Base-by-base conservation (phyloP, 1,140 invertebrate species). In the Episyrphus balteatus region DNA sequence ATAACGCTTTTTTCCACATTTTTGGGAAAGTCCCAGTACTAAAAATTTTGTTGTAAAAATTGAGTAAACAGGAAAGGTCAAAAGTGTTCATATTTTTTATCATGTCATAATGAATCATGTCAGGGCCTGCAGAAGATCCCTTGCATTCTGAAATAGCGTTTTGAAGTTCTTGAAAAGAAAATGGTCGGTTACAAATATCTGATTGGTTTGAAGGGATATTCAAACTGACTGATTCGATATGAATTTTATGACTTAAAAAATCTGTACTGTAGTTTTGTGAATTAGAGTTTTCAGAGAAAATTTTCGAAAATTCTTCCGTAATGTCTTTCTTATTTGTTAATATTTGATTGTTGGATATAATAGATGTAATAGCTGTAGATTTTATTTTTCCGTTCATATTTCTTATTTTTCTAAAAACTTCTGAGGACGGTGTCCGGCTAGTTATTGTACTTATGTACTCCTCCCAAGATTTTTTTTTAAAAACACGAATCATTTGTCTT, bases 21-120 rank as follows among this genome's bases (percentile, higher is more conserved):
- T 47, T 46, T 3, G 59, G 55, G 41, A 55, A 58, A 0, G 17
- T 14, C 7, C 41, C 13, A 11, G 36, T 10, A 3, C 19, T 13
- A 9, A 47, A 56, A 37, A 55, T 46, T n/a, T 56, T 49, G 44
- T 58, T 58, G 26, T 46, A 55, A 9, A 53, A 53, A 1, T 53
- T 36, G 18, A 47, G 44, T 5, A 53, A 12, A 7, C 11, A 14
- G 43, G 42, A 37, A 5, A 37, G 21, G 1, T 18, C 17, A 14
- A 41, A 14, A 33, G 45, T 30, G 11, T 47, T 42, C 2, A 55
- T 13, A 2, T 52, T 43, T 36, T 47, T 45, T 1, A 59, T 26
- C 0, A 46, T 41, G 30, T 41, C 31, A 33, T 52, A 47, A 1
- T 47, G 38, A 3, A 59, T 54, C 10, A 44, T 12, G 31, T 59